Percentiles rank a stretch among this genome's conserved stretches.
phyloP scores from a whole-genome alignment of 2,113 vertebrate species.

The Reinhardtius hippoglossoides region DNA sequence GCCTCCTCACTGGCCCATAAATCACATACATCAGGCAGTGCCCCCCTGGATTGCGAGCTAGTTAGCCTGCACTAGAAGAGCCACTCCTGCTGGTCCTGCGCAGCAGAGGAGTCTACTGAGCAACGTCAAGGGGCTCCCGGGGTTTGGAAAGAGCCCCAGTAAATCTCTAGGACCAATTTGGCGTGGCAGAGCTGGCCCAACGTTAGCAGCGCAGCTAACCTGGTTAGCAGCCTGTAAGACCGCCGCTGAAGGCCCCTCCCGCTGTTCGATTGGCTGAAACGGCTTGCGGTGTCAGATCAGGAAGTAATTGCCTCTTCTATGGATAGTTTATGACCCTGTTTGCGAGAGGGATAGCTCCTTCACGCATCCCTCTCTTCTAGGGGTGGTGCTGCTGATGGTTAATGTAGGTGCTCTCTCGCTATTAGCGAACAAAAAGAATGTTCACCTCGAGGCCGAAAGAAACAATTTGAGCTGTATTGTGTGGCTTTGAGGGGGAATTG shows the following conservation, averaged over 20 bases:
- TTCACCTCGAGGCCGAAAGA: slow-evolving; percentile 45
- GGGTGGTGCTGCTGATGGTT: slow-evolving; percentile 34
- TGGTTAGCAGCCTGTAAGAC: slow-evolving; percentile 56
- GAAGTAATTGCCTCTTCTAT: slow-evolving; percentile 66
- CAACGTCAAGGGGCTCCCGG: slow-evolving; percentile 54
- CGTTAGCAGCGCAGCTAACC: slow-evolving; percentile 53
- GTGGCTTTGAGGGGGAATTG: slow-evolving; percentile 36
- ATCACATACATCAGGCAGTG: slow-evolving; percentile 81
- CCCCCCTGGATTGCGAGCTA: slow-evolving; percentile 33
- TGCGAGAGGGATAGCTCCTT: slow-evolving; percentile 64
- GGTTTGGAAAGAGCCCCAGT: slow-evolving; percentile 34
- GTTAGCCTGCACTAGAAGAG: slow-evolving; percentile 31
- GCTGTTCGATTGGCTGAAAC: slow-evolving; percentile 60
- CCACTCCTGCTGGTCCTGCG: slow-evolving; percentile 32
- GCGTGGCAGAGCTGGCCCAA: slow-evolving; percentile 19
- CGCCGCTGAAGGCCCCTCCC: slow-evolving; percentile 38
- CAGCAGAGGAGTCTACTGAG: slow-evolving; percentile 24
- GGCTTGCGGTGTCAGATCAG: slow-evolving; percentile 62
- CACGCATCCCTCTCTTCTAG: slow-evolving; percentile 26
- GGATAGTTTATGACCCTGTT: slow-evolving; percentile 72
- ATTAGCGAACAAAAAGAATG: slow-evolving; percentile 60
- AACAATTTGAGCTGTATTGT: slow-evolving; percentile 54
- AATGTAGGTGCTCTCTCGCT: slow-evolving; percentile 43
- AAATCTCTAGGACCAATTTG: slow-evolving; percentile 70
- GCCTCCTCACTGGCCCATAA: slow-evolving; percentile 85